phyloP scores from a whole-genome alignment of 1,140 invertebrate species.

The Drosophila willistoni region DNA sequence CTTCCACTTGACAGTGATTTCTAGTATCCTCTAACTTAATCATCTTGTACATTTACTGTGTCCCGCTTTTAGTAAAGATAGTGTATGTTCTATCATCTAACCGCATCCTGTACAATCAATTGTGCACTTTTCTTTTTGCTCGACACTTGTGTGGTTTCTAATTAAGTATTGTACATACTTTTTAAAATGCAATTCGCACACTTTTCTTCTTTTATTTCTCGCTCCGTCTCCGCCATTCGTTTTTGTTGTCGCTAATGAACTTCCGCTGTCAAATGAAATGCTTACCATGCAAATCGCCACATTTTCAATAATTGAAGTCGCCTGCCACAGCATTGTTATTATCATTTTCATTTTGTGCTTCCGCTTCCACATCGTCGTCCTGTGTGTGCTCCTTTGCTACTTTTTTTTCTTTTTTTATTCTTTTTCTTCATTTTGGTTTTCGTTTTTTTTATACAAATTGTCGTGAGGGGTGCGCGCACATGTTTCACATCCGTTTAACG shows the following conservation, averaged over 20 bases:
- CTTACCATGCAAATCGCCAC: conserved; percentile 74
- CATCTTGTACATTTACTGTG: too few species aligned
- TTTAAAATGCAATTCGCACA: conserved; percentile 42
- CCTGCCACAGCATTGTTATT: conserved; percentile 71
- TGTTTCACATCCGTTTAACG: conserved; percentile 71
- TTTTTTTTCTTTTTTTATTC: neutral
- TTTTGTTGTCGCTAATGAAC: conserved; percentile 65
- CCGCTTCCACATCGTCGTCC: conserved; percentile 48
- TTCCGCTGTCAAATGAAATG: conserved; percentile 76
- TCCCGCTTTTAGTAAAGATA: neutral
- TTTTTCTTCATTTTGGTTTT: conserved; percentile 23
- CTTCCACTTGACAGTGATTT: too few species aligned
- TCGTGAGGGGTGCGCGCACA: conserved; percentile 54
- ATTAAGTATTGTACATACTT: conserved; percentile 66
- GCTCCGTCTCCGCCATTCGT: neutral
- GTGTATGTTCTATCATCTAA: conserved; percentile 15
- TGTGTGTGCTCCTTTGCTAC: conserved; percentile 30
- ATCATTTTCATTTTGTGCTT: conserved; percentile 78
- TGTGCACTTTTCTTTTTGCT: conserved; percentile 34
- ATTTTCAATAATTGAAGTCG: conserved; percentile 75
- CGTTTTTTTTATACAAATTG: conserved; percentile 33
- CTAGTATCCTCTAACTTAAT: too few species aligned
- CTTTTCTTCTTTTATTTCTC: conserved; percentile 8
- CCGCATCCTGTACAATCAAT: conserved; percentile 49
- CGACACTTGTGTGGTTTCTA: conserved; percentile 52